These are phyloP conservation scores for Syrphus vitripennis DNA, from an alignment of 2,888 invertebrate genomes.

Conservation along the genomic window DNA sequence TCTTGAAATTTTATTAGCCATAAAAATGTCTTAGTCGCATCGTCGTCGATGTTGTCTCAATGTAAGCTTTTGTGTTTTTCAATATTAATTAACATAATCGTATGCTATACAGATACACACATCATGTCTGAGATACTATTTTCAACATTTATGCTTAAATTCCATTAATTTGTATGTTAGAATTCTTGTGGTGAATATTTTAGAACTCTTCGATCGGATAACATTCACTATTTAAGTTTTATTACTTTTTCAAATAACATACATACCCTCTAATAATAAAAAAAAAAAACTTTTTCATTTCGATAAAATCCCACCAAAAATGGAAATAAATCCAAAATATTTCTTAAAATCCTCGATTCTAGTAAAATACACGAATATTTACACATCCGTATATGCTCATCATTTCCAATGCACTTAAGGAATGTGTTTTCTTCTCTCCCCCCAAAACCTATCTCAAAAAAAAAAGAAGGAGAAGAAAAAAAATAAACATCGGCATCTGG, in stretches of 20 bases:
- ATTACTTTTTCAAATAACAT: neutral
- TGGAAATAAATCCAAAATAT: neutral
- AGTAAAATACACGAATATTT: slow-evolving; percentile 10
- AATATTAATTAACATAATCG: slow-evolving; percentile 19
- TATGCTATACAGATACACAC: neutral
- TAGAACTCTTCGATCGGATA: neutral
- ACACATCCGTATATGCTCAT: neutral
- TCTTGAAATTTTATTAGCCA: slow-evolving; percentile 19
- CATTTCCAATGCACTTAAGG: slow-evolving; percentile 37
- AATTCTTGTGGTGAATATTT: slow-evolving; percentile 21
- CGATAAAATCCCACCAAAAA: neutral
- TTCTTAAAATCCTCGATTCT: neutral
- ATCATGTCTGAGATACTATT: neutral
- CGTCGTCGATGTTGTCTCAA: neutral
- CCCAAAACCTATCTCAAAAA: neutral
- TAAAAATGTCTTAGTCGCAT: neutral
- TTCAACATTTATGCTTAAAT: neutral
- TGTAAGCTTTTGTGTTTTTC: slow-evolving; percentile 11
- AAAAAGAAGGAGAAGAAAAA: neutral
- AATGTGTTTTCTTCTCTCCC: slow-evolving; percentile 12
- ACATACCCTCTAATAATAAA: neutral
- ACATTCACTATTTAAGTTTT: neutral
- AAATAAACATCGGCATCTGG: slow-evolving; percentile 26
- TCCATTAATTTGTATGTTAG: neutral
- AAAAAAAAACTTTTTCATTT: neutral